These are phyloP conservation scores for Cistogaster globosa DNA, from an alignment of 2,888 invertebrate genomes.

Conservation along the genomic window DNA sequence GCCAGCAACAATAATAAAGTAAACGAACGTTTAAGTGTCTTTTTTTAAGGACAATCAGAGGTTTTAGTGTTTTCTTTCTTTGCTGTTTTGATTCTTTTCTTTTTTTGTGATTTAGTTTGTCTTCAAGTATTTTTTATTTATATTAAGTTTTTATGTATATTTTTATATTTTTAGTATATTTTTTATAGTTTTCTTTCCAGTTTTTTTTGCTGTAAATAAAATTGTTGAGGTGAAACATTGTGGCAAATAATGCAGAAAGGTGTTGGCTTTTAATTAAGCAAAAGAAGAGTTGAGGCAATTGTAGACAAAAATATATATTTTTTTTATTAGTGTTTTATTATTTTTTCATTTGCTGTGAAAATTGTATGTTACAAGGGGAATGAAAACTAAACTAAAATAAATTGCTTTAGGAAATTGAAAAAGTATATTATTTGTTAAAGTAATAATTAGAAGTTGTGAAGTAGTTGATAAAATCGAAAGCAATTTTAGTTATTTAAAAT, in stretches of 20 bases:
- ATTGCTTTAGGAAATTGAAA: too few relatives aligned
- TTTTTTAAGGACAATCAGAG: conserved; percentile 65
- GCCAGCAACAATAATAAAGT: conserved; percentile 48
- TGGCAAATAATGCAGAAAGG: conserved; percentile 71
- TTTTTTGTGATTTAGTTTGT: not conserved
- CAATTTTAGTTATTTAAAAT: too few relatives aligned
- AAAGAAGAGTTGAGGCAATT: conserved; percentile 29
- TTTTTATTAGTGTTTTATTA: conserved; percentile 38
- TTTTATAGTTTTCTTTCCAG: not conserved
- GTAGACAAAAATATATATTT: conserved; percentile 32
- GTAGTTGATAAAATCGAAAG: too few relatives aligned
- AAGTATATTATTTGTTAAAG: too few relatives aligned
- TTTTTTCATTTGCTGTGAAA: not conserved
- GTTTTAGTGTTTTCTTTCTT: conserved; percentile 49
- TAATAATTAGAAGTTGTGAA: too few relatives aligned
- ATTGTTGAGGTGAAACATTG: conserved; percentile 68
- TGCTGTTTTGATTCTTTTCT: conserved; percentile 12
- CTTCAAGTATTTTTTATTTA: conserved; percentile 23
- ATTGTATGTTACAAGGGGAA: not conserved
- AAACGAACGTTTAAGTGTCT: conserved; percentile 65
- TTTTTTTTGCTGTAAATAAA: conserved; percentile 55
- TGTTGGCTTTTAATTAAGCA: conserved; percentile 71
- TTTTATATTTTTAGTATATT: conserved; percentile 18
- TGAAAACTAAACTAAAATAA: too few relatives aligned
- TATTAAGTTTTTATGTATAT: conserved; percentile 32